Evolutionary conservation across 2,888 invertebrate genomes (phyloP), one percentile per base, ranked within the genome.

Genomic region (Drosophila niveifrons): DNA sequence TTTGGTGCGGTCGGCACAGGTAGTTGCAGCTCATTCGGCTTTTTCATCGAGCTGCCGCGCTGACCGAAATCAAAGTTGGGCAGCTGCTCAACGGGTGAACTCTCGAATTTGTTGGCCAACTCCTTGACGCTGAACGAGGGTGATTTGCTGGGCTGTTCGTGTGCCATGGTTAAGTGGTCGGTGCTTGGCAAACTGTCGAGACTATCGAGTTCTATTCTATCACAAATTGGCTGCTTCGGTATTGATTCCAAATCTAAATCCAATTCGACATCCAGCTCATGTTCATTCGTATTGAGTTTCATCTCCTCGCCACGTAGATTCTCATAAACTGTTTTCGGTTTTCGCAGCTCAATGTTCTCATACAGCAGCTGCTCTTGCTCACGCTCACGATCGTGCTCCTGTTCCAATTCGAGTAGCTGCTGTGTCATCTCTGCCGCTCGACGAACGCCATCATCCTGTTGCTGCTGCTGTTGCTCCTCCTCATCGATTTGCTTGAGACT

Each of bases 81-180:
- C 82, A 94, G 93, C 62, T 93, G 94, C 66, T 94, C 94, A 0
- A 94, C 94, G 0, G 95, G 94, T 66, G 94, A 94, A 23, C 89
- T 90, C 84, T 95, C 95, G 72, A 95, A 95, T 72, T 94, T 93
- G 18, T 94, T 94, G 11, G 95, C 94, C 64, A 95, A 81, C 73
- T 95, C 94, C 71, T 94, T 93, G 0, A 95, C 95, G 75, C 94
- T 95, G 50, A 92, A 92, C 1, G 93, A 92, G 82, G 92, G 90
- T 28, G 91, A 92, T 56, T 90, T 92, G 52, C 88, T 89, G 1
- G 84, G 75, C 57, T 68, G 80, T 61, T 15, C 79, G 61, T 68
- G 76, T 28, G 75, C 82, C 76, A 88, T 72, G 36, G 68, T 73
- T 10, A 78, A 68, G 18, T 78, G 73, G 17, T 82, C 76, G 13